Evolutionary conservation across 2,113 vertebrate genomes (phyloP), one percentile per base, ranked within the genome.

Genomic region (Alouatta palliata): DNA sequence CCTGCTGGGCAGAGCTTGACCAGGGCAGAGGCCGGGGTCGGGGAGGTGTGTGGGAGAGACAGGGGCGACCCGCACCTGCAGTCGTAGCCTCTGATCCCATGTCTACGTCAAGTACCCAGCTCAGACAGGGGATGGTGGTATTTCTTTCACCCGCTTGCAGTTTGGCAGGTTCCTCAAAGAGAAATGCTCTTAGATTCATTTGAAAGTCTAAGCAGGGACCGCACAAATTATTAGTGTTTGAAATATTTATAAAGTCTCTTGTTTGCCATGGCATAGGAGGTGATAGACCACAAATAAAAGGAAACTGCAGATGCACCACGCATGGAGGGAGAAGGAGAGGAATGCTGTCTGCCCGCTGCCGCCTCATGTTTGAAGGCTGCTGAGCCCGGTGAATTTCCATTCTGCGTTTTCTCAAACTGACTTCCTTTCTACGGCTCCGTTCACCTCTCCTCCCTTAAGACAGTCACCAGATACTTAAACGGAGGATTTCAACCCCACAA

Each of bases 161-260:
- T 37, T 45, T 86, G 94, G 94, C 92, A 87, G 95, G 43, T 94
- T 95, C 71, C 52, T 92, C 6, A 3, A 93, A 91, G 95, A 97
- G 97, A 84, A 96, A 96, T 96, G 94, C 49, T 75, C 96, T 81
- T 58, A 45, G 87, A 58, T 96, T 97, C 96, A 97, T 97, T 97
- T 98, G 97, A 95, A 97, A 97, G 97, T 98, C 96, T 96, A 97
- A 98, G 96, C 87, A 97, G 97, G 91, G 89, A 90, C 81, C 52
- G 88, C 95, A 97, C 97, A 96, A 97, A 97, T 97, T 96, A 98
- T 97, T 94, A 96, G 96, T 56, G 92, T 87, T 90, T 97, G 97
- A 97, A 97, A 95, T 98, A 97, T 97, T 97, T 97, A 97, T 98
- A 96, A 96, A 98, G 97, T 86, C 95, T 96, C 90, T 95, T 96